A percentile compares a stretch with the other conserved stretches of the same genome.
These are phyloP conservation scores for Scaeva pyrastri DNA, from an alignment of 2,888 invertebrate species.

Conservation along the genomic window DNA sequence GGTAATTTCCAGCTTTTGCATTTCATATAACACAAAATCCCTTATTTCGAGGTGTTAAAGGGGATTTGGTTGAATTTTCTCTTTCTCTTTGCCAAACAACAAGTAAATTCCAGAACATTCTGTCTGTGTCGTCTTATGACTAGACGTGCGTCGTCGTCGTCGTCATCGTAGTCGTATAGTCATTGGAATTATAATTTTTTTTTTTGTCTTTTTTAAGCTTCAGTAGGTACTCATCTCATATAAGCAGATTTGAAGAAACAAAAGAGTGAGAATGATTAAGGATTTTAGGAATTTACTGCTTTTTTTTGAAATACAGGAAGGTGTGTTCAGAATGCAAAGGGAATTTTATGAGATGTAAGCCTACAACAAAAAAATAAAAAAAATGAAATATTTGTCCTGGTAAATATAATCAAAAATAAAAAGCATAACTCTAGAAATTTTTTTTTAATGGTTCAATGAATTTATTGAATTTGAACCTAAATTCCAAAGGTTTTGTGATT, in stretches of 20 bases:
- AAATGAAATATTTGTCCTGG: conserved; percentile 4
- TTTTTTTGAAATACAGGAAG: background rate
- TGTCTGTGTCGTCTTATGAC: too few relatives aligned
- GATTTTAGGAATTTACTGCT: conserved; percentile 9
- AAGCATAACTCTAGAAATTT: background rate
- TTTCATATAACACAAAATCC: conserved; percentile 46
- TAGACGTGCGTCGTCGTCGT: too few relatives aligned
- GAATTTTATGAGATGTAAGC: background rate
- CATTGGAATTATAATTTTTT: too few relatives aligned
- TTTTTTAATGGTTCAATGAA: conserved; percentile 17
- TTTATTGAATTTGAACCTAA: conserved; percentile 5
- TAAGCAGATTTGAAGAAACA: conserved; percentile 17
- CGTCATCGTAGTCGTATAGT: too few relatives aligned
- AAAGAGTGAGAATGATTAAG: conserved; percentile 4
- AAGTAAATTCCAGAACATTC: background rate
- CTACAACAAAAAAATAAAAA: conserved; percentile 3
- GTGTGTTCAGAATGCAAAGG: background rate
- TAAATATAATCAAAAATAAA: background rate
- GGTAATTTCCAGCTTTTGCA: conserved; percentile 56
- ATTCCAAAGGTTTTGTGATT: conserved; percentile 2
- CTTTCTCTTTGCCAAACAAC: background rate
- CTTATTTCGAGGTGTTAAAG: conserved; percentile 44
- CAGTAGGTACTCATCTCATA: conserved; percentile 29
- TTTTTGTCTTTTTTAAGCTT: conserved; percentile 7
- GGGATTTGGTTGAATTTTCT: conserved; percentile 23